Evolutionary conservation across 2,888 invertebrate genomes (phyloP), one percentile per base, ranked within the genome.

Genomic region (Diarsia mendica): DNA sequence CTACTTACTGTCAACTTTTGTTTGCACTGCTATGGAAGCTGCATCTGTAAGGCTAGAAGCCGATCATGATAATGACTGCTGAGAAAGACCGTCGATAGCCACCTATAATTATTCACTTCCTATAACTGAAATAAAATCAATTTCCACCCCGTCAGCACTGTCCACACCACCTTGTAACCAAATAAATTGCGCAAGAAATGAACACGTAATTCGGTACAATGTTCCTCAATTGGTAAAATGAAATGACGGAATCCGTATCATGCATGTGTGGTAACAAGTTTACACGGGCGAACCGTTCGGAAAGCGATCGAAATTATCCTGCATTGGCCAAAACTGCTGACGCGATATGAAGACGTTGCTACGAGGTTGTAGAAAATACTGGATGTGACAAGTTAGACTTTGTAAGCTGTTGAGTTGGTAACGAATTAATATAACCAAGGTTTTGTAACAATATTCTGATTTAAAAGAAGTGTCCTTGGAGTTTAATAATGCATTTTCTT

Each of bases 321-420:
- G 92, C 91, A 92, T 93, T 93, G 89, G 91, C 84, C 85, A 90
- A 95, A 94, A 93, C 91, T 92, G 95, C 95, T 95, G 95, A 95
- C 93, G 88, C 88, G 79, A 83, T 88, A 85, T 87, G 86, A 88
- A 88, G 88, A 86, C 79, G 79, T 87, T 75, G 61, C 75, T 83
- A 66, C 60, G 49, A 49, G 20, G 18, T n/a, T 67, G 9, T 75
- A 58, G 1, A 39, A 23, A 44, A 1, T 8, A 69, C 88, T 88
- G 13, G 80, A 80, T 58, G 60, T 6, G 75, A 2, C 20, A 48
- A 5, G 1, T 3, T 63, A 13, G 11, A 20, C 4, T 39, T 39
- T 39, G 3, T 39, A 39, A 3, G 5, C 39, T 39, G 39, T 39
- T 39, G 39, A 39, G 4, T 39, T 39, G 3, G 39, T 39, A 39